Base-by-base conservation (phyloP, 2,888 invertebrate genomes). In the Diplazon laetatorius region DNA sequence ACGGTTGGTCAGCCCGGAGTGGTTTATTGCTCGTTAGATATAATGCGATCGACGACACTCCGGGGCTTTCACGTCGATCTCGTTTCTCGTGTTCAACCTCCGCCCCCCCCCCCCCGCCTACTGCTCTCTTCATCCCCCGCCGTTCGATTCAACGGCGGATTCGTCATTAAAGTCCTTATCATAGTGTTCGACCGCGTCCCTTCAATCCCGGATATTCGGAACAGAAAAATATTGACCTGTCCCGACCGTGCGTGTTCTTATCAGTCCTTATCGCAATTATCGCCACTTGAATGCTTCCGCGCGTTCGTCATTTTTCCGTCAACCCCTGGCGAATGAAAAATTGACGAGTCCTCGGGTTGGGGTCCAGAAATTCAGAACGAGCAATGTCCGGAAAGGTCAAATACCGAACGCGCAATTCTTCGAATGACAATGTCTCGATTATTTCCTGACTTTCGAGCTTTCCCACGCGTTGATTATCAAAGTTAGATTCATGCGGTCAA, bases 1-100 rank as follows among this genome's bases (percentile, higher is more conserved):
- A 57, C 57, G 35, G 48, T 62, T 62, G 48, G 62, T 71, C 74
- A 63, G 70, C 71, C 60, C 16, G n/a, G 39, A 75, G 66, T 78
- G 75, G 75, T 75, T 75, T 75, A 75, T 71, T 71, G 70, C 78
- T 71, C 75, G 78, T 78, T 68, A 78, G 62, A 78, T 75, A 60
- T 75, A 75, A 78, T 71, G 66, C 78, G 74, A 75, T 75, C 55
- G 71, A 78, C 55, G 66, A 75, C 65, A 68, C 78, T 52, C 74
- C 35, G 44, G 70, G 70, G 75, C 25, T 78, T 78, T 63, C 57
- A 30, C 44, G 72, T 57, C 63, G 65, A 71, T 78, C 30, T 44
- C 35, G 39, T 71, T 66, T 75, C 65, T 42, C 69, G n/a, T 25
- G 50, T 69, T 16, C 39, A n/a, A n/a, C n/a, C n/a, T n/a, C n/a